These are phyloP conservation scores for Mechanitis messenoides DNA, from an alignment of 2,888 invertebrate species.

Conservation along the genomic window DNA sequence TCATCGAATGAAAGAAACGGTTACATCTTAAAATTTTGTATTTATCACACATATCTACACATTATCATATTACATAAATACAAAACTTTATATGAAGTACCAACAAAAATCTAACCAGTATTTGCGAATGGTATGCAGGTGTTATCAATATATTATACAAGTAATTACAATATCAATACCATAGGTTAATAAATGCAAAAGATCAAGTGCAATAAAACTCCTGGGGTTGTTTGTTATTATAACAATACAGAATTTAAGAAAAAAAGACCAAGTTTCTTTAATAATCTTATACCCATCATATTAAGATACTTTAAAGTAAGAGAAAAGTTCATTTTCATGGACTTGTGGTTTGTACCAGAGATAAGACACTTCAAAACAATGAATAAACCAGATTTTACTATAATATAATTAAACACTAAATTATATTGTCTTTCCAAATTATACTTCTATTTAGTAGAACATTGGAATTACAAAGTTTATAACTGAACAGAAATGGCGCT, in stretches of 20 bases:
- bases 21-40: slow-evolving; percentile 76
- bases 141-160: slow-evolving; percentile 75
- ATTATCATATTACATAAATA: slow-evolving; percentile 77
- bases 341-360: slow-evolving; percentile 65
- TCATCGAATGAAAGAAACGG: slow-evolving; percentile 70
- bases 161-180: slow-evolving; percentile 77
- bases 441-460: slow-evolving; percentile 57
- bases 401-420: slow-evolving; percentile 68
- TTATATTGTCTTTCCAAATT: slow-evolving; percentile 76
- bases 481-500: slow-evolving; percentile 51
- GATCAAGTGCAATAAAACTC: slow-evolving; percentile 75
- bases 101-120: slow-evolving; percentile 75
- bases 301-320: slow-evolving; percentile 49
- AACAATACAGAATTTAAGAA: slow-evolving; percentile 58
- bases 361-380: slow-evolving; percentile 75
- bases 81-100: slow-evolving; percentile 75
- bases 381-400: slow-evolving; percentile 74
- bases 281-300: slow-evolving; percentile 40
- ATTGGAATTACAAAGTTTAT: slow-evolving; percentile 54
- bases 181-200: slow-evolving; percentile 78
- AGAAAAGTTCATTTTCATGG: slow-evolving; percentile 59
- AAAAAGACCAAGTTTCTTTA: slow-evolving; percentile 51
- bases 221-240: slow-evolving; percentile 53
- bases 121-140: slow-evolving; percentile 72
- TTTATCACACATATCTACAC: slow-evolving; percentile 77